Percentiles rank a stretch among this genome's conserved stretches.
These are phyloP conservation scores for Leptinotarsa rubiginosa DNA, from an alignment of 2,888 invertebrate species.

Conservation along the genomic window DNA sequence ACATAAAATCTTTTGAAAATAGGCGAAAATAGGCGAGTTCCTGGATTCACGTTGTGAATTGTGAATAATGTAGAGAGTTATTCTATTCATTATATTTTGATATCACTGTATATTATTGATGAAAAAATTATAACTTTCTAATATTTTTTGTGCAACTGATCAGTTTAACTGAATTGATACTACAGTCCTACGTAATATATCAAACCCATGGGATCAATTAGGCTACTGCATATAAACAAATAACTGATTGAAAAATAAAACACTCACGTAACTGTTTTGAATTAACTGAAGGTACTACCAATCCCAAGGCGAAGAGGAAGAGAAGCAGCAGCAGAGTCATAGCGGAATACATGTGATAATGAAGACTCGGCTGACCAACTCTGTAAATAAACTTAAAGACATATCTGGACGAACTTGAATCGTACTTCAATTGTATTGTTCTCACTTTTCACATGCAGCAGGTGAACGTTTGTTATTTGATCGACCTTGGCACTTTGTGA, in stretches of 20 bases:
- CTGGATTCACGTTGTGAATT: too few species aligned
- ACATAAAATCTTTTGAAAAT: too few species aligned
- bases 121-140: too few species aligned
- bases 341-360: not conserved
- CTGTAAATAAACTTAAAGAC: not conserved
- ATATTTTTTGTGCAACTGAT: too few species aligned
- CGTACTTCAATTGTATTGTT: not conserved
- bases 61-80: too few species aligned
- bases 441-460: not conserved
- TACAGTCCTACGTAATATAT: too few species aligned
- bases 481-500: not conserved
- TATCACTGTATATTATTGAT: too few species aligned
- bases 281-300: slow-evolving; percentile 17
- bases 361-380: not conserved
- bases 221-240: not conserved
- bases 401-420: not conserved
- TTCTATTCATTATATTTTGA: too few species aligned
- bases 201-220: too few species aligned
- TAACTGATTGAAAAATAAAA: not conserved
- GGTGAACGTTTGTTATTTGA: not conserved
- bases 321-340: slow-evolving; percentile 7
- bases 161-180: too few species aligned
- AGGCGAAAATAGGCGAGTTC: too few species aligned
- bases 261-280: slow-evolving; percentile 26
- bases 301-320: slow-evolving; percentile 7